Conservation (phyloP, 2,888 invertebrate species). For the Encarsia formosa region DNA sequence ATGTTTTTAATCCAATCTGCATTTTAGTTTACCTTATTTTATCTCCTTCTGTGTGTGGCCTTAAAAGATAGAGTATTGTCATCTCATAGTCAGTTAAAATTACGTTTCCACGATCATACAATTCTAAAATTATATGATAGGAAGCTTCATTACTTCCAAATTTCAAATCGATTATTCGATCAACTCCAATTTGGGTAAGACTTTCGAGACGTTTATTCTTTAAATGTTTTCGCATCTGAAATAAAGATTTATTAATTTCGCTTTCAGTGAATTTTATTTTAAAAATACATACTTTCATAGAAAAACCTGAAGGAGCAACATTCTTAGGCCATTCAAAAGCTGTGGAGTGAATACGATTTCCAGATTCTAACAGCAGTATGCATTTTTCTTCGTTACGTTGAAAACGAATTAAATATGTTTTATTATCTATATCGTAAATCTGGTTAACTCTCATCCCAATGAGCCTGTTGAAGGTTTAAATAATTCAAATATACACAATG, state of each 20-base stretch:
- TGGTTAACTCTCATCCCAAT: constrained; percentile 93
- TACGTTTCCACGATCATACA: constrained; percentile 95
- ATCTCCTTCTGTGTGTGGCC: constrained; percentile 89
- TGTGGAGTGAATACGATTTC: constrained; percentile 88
- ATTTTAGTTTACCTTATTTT: constrained; percentile 62
- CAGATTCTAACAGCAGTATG: constrained; percentile 89
- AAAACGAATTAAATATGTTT: constrained; percentile 87
- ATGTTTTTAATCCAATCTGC: background rate
- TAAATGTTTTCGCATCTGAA: constrained; percentile 88
- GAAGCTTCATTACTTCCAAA: constrained; percentile 92
- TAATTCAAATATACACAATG: background rate
- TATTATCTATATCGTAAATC: constrained; percentile 95
- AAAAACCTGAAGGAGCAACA: constrained; percentile 89
- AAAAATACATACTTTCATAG: constrained; percentile 81
- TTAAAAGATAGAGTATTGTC: constrained; percentile 85
- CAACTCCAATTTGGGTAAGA: constrained; percentile 81
- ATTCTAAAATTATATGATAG: constrained; percentile 90
- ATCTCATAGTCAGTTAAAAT: constrained; percentile 87
- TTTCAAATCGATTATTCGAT: constrained; percentile 90
- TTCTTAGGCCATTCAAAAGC: constrained; percentile 99
- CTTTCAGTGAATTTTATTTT: no score
- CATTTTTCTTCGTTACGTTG: constrained; percentile 83
- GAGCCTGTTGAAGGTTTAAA: constrained; percentile 55
- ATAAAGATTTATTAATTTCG: background rate
- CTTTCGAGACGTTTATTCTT: constrained; percentile 90